phyloP scores from a whole-genome alignment of 2,113 vertebrate genomes.

The Xiphophorus maculatus region DNA sequence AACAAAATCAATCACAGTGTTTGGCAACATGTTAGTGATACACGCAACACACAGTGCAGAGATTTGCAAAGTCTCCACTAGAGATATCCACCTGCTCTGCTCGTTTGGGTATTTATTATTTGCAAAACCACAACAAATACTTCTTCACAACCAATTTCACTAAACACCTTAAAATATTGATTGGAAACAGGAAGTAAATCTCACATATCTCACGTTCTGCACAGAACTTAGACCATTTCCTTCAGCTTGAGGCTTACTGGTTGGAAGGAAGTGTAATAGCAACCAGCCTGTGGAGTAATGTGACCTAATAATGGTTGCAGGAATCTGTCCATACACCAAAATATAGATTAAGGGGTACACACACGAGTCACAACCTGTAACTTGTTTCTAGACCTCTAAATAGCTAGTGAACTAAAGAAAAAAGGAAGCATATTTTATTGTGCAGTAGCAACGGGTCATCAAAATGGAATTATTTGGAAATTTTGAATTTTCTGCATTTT shows the following conservation, averaged over 20 bases:
- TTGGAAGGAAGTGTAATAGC: constrained; percentile 28
- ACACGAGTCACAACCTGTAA: constrained; percentile 27
- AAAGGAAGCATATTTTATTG: neutral
- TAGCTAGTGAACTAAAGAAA: constrained; percentile 6
- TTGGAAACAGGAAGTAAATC: constrained; percentile 6
- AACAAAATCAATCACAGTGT: constrained; percentile 65
- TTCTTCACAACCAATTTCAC: neutral
- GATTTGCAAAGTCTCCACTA: constrained; percentile 29
- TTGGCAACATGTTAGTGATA: constrained; percentile 63
- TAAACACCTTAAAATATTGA: neutral
- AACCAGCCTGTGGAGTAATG: constrained; percentile 34
- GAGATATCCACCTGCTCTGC: constrained; percentile 29
- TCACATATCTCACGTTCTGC: constrained; percentile 8
- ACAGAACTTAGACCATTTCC: constrained; percentile 10
- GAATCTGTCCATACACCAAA: constrained; percentile 32
- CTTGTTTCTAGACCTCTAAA: constrained; percentile 20
- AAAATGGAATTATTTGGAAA: neutral
- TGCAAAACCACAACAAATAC: constrained; percentile 13
- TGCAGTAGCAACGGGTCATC: neutral
- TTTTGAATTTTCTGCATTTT: neutral
- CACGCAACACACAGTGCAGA: constrained; percentile 58
- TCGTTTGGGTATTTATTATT: neutral
- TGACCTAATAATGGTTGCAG: constrained; percentile 23
- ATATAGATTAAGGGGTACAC: constrained; percentile 23
- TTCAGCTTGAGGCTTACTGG: constrained; percentile 28